These are phyloP conservation scores for Chloropsis hardwickii DNA, from an alignment of 2,113 vertebrate genomes.

Conservation along the genomic window DNA sequence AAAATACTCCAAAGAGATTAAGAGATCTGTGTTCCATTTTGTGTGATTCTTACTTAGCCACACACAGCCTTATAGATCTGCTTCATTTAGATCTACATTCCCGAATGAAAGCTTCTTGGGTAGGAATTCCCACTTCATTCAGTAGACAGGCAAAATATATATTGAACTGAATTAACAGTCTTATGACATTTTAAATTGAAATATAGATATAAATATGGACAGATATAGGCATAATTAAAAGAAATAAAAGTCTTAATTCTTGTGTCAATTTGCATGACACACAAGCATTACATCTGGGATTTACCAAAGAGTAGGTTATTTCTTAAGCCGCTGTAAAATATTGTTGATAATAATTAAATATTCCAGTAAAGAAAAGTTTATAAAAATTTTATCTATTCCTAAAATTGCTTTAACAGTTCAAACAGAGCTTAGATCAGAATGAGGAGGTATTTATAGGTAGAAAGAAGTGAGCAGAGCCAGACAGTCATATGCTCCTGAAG, in stretches of 20 bases:
- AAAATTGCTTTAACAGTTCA: neutral
- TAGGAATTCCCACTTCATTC: neutral
- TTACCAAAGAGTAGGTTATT: neutral
- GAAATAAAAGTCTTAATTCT: neutral
- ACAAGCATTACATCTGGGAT: neutral
- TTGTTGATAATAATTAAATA: neutral
- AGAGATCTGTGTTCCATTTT: neutral
- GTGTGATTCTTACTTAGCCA: neutral
- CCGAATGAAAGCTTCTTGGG: neutral
- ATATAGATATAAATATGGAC: neutral
- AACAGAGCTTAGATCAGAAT: neutral
- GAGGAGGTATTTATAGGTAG: neutral
- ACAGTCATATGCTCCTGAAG: neutral
- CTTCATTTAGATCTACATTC: neutral
- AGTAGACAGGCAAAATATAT: neutral
- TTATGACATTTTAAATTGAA: neutral
- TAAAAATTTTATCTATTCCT: neutral
- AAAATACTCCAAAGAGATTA: neutral
- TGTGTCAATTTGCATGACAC: neutral
- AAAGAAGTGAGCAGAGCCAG: rapidly evolving
- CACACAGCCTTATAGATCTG: neutral
- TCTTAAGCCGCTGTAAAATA: neutral
- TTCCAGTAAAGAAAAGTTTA: neutral
- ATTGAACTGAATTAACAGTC: neutral
- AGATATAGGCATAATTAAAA: neutral